Evolutionary conservation across 2,888 invertebrate species (phyloP), one percentile per base, ranked within the genome.

Genomic region (Melieria picta): DNA sequence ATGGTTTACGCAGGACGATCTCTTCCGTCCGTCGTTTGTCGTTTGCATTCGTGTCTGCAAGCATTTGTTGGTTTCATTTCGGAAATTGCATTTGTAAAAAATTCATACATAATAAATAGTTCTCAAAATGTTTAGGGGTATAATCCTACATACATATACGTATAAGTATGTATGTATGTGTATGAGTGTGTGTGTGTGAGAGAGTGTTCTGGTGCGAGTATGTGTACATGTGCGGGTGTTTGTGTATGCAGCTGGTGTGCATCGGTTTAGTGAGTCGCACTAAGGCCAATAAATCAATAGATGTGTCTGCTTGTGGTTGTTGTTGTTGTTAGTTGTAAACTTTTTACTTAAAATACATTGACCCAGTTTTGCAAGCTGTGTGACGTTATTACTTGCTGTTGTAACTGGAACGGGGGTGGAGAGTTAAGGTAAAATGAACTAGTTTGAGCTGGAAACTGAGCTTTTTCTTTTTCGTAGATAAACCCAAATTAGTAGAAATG

Each of bases 31-130:
- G 7, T 48, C 56, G 66, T 69, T 74, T 66, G 63, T 30, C 56
- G 66, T 67, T 74, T 64, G 65, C 55, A 70, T 56, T 74, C 71
- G 74, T 74, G 66, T 74, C 73, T 60, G 43, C 52, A 64, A 42
- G 64, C 73, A 43, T 74, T 65, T 65, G 64, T 72, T 77, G 72
- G 70, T 70, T 72, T 72, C 60, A 30, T 30, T 75, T 48, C 73
- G n/a, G n/a, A 60, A 68, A 48, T 78, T 79, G 77, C 79, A 72
- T 72, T 30, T 66, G 72, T 73, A 73, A 81, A 82, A 76, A 81
- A 81, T 79, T 78, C 82, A 80, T 81, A 82, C 80, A 81, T 80
- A 80, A 81, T 82, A 81, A 81, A 81, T 81, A 81, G 80, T 79
- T 81, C 79, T 81, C 81, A 80, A 81, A 81, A 79, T 5, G 52